Base-by-base conservation (phyloP, 2,113 vertebrate genomes). In the Benitochromis conjunctus region DNA sequence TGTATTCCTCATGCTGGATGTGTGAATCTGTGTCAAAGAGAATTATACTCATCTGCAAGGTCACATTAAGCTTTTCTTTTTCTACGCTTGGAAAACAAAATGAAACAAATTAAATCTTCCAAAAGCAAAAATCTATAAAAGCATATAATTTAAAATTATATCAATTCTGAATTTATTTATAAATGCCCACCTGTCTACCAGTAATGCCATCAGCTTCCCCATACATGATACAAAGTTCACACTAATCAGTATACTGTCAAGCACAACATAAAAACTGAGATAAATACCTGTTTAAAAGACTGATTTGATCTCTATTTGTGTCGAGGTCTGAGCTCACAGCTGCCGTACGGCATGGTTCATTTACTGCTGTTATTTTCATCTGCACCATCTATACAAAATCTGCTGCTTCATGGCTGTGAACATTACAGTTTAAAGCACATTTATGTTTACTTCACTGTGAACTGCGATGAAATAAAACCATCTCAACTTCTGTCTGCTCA, bases 351-450 rank as follows among this genome's bases (percentile, higher is more conserved):
- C 0, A 12, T 43, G 36, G n/a, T 43, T 69, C 36, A 24, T 24
- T 69, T 69, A 24, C n/a, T 69, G n/a, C 36, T 41, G 36, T 12
- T 0, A 66, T 66, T 66, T 66, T 66, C 21, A 66, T 36, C 34
- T 38, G 19, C 38, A 38, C 34, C 19, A 41, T 66, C 62, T 66
- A 66, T 66, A 11, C 29, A 66, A 11, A 66, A 66, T 24, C 36
- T 24, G 12, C 64, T 43, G 36, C 64, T 43, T 24, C 13, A 6
- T 38, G 36, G 5, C 43, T 43, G 12, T 43, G 64, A 43, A 69
- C 12, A 69, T 69, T 69, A 43, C 43, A 69, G 36, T 43, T 46
- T 69, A 69, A 21, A 69, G n/a, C 36, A 71, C 66, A 43, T 69
- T 69, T 43, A 43, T 69, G n/a, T 69, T 69, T 43, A 43, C 24